Percentiles rank a stretch among this genome's conserved stretches.
These are phyloP conservation scores for Doryteuthis pealeii DNA, from an alignment of 1,140 invertebrate species.

Conservation along the genomic window DNA sequence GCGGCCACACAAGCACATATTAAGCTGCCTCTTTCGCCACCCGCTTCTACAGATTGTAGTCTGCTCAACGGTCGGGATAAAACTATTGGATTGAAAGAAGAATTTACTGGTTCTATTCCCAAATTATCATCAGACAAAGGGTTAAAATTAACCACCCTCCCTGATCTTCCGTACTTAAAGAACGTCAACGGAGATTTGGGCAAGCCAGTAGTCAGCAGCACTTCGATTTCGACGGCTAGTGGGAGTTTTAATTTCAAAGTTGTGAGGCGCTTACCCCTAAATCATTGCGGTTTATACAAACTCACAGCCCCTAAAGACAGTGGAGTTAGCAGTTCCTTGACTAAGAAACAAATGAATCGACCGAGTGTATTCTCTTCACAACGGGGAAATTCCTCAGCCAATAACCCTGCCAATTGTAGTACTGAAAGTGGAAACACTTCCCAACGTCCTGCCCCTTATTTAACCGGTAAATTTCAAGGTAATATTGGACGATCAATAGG, in stretches of 20 bases:
- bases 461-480: neutral
- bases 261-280: neutral
- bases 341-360: neutral
- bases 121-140: neutral
- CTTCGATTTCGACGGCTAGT: neutral
- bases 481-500: neutral
- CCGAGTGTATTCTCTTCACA: neutral
- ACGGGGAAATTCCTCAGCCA: neutral
- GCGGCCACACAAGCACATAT: conserved; percentile 44
- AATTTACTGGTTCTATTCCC: neutral
- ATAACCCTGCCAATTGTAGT: neutral
- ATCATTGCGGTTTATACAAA: neutral
- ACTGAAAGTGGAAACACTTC: neutral
- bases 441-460: neutral
- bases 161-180: conserved; percentile 1
- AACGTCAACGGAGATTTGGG: neutral
- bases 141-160: neutral
- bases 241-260: neutral
- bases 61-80: conserved; percentile 24
- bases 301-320: neutral
- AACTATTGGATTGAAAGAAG: neutral
- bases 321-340: neutral
- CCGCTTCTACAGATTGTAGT: conserved; percentile 22
- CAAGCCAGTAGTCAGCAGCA: conserved; percentile 3
- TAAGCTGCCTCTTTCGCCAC: conserved; percentile 39